A percentile compares a stretch with the other conserved stretches of the same genome.
Evolutionary conservation across 2,113 vertebrate genomes (phyloP).

Genomic region (Gymnorhina tibicen): DNA sequence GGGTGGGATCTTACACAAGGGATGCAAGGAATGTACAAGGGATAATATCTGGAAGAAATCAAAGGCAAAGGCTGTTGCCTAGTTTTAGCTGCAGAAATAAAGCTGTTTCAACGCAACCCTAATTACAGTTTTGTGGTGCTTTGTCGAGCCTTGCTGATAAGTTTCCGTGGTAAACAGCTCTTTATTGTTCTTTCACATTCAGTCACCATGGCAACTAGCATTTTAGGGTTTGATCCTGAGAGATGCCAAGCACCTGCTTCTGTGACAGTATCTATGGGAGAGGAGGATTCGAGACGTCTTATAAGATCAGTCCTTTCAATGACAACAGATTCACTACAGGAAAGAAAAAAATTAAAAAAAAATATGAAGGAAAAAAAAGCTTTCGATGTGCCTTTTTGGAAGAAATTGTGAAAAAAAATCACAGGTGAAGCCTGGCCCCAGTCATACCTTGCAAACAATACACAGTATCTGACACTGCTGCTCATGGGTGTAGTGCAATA

Average conservation of each 20-base stretch:
- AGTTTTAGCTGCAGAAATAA: constrained; percentile 32
- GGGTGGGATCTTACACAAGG: neutral
- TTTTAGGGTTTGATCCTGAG: constrained; percentile 62
- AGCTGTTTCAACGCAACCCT: constrained; percentile 35
- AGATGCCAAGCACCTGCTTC: constrained; percentile 60
- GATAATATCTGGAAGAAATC: constrained; percentile 35
- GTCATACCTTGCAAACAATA: neutral
- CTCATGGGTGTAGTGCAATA: neutral
- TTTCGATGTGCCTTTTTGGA: neutral
- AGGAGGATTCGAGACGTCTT: neutral
- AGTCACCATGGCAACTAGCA: constrained; percentile 56
- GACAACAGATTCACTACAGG: neutral
- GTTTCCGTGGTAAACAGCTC: constrained; percentile 59
- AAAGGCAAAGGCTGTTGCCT: constrained; percentile 25
- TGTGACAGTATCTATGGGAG: neutral
- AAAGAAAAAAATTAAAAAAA: neutral
- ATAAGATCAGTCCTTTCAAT: neutral
- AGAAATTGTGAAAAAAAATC: neutral
- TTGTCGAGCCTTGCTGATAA: constrained; percentile 61
- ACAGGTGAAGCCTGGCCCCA: neutral
- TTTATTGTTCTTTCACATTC: constrained; percentile 68
- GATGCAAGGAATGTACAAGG: neutral
- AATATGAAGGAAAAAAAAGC: neutral
- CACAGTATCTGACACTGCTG: neutral
- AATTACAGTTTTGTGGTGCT: constrained; percentile 62